Percentiles rank a stretch among this genome's conserved stretches.
Conservation (phyloP, 2,797 vertebrate genomes). For the Nyctibius grandis region DNA sequence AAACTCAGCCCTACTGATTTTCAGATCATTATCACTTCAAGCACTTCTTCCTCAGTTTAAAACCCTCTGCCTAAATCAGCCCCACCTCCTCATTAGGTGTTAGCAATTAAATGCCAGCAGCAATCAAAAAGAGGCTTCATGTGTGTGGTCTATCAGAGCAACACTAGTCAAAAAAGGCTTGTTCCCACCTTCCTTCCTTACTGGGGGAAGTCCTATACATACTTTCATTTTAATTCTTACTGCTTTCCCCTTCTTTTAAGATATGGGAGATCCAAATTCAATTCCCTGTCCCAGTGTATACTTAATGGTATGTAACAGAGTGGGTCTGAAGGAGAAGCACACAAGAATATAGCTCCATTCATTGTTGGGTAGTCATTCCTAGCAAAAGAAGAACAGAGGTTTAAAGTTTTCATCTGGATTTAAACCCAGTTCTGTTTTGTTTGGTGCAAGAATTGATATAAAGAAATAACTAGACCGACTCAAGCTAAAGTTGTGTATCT, state of each 20-base stretch:
- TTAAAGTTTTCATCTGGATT: not conserved
- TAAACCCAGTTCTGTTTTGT: not conserved
- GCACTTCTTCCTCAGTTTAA: not conserved
- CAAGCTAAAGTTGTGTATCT: not conserved
- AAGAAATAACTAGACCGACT: not conserved
- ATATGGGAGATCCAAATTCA: not conserved
- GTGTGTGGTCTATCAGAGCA: not conserved
- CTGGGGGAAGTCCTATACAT: accelerated
- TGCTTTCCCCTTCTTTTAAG: not conserved
- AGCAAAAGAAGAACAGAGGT: not conserved
- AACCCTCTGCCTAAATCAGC: not conserved
- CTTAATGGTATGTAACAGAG: not conserved
- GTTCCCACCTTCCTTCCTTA: not conserved
- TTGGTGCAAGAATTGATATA: not conserved
- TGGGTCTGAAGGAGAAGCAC: not conserved
- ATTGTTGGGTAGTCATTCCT: not conserved
- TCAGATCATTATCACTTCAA: not conserved
- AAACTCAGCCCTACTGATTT: not conserved
- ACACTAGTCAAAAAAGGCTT: not conserved
- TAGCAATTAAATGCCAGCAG: not conserved
- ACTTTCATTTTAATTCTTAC: not conserved
- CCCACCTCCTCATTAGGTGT: not conserved
- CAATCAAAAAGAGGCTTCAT: not conserved
- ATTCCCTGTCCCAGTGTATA: not conserved
- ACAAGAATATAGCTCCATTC: not conserved